Evolutionary conservation across 2,888 invertebrate species (phyloP).

Genomic region (Parnassius orleans): DNA sequence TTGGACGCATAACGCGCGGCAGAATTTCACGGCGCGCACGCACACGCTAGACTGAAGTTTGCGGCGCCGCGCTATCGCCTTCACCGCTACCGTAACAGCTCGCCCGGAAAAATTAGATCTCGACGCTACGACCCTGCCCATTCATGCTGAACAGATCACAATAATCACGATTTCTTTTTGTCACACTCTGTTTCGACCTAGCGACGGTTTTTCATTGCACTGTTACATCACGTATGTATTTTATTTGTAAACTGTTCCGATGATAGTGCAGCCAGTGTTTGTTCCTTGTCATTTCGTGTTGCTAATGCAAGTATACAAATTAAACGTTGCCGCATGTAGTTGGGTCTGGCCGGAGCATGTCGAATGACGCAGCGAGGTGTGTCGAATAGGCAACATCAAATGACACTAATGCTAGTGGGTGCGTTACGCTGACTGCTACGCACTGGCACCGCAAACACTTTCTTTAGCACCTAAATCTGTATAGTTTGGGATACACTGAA

Average conservation of each 20-base stretch:
- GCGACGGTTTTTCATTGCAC: constrained; percentile 34
- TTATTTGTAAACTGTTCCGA: constrained; percentile 2
- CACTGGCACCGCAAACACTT: constrained; percentile 57
- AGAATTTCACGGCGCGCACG: constrained; percentile 77
- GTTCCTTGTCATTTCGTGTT: constrained; percentile 9
- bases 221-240: constrained; percentile 39
- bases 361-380: constrained; percentile 61
- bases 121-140: constrained; percentile 72
- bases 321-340: constrained; percentile 11
- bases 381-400: constrained; percentile 61
- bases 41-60: constrained; percentile 70
- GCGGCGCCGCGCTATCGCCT: constrained; percentile 52
- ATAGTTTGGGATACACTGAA: constrained; percentile 36
- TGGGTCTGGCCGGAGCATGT: constrained; percentile 47
- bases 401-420: constrained; percentile 55
- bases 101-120: constrained; percentile 73
- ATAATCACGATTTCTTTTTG: constrained; percentile 68
- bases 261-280: constrained; percentile 3
- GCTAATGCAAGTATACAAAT: constrained; percentile 2
- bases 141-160: constrained; percentile 72
- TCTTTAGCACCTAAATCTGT: constrained; percentile 70
- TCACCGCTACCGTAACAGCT: constrained; percentile 50
- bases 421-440: constrained; percentile 61
- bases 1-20: constrained; percentile 67
- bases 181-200: constrained; percentile 66